Evolutionary conservation across 92 coral and sea anemone species (phyloP).

Genomic region (Heteractis magnifica): DNA sequence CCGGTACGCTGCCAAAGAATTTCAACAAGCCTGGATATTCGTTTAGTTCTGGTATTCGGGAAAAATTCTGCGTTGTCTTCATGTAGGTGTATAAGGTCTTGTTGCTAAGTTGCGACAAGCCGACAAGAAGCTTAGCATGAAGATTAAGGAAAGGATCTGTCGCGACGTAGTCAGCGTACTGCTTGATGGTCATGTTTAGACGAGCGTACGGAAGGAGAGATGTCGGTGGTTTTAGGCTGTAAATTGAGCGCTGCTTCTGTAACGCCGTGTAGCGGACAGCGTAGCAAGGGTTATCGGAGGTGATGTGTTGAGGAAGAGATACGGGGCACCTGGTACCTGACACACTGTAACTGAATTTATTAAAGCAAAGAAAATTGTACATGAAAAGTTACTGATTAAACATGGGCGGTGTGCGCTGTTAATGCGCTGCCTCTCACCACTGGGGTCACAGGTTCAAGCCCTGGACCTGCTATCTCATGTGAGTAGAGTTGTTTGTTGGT

Average conservation of each 20-base stretch:
- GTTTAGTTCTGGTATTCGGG: slow-evolving; percentile 1
- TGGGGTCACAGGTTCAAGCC: too few species aligned
- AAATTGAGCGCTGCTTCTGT: slow-evolving; percentile 6
- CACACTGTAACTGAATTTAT: background rate
- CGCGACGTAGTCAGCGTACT: slow-evolving; percentile 4
- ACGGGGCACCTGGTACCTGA: background rate
- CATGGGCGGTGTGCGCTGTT: too few species aligned
- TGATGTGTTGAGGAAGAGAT: slow-evolving; percentile 19
- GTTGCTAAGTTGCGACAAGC: background rate
- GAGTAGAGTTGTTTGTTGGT: too few species aligned
- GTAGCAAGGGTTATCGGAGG: slow-evolving; percentile 7
- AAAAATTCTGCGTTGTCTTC: slow-evolving; percentile 6
- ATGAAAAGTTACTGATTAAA: background rate
- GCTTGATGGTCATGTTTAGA: slow-evolving; percentile 13
- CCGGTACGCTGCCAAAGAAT: slow-evolving; percentile 2
- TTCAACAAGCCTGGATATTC: slow-evolving; percentile 8
- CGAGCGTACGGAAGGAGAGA: slow-evolving; percentile 17
- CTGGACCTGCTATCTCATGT: too few species aligned
- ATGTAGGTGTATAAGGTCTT: background rate
- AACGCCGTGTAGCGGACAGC: background rate
- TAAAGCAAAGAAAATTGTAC: background rate
- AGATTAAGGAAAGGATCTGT: slow-evolving; percentile 27
- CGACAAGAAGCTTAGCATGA: slow-evolving; percentile 13
- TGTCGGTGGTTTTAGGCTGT: slow-evolving; percentile 8
- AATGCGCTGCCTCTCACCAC: too few species aligned